These are phyloP conservation scores for Diplogasteroides magnus DNA, from an alignment of 1,140 invertebrate species.

Conservation along the genomic window DNA sequence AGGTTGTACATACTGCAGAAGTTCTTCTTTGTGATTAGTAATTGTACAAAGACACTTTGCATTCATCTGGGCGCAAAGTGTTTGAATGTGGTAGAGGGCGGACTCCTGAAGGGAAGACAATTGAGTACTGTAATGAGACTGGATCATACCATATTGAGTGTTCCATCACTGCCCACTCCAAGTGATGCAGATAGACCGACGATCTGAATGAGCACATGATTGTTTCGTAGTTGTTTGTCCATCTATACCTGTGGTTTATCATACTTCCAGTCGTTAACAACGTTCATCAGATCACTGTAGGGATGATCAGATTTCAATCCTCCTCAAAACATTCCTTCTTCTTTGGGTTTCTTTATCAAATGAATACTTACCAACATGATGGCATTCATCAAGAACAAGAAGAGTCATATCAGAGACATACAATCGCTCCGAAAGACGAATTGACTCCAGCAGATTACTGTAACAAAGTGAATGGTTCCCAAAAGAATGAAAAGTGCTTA, in stretches of 20 bases:
- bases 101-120: no score
- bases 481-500: conserved; percentile 14
- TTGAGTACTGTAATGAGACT: no score
- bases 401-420: conserved; percentile 31
- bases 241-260: not conserved
- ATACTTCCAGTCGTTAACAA: not conserved
- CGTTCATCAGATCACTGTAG: not conserved
- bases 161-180: not conserved
- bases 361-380: conserved; percentile 15
- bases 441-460: conserved; percentile 32
- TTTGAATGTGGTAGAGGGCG: no score
- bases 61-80: no score
- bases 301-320: not conserved
- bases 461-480: conserved; percentile 19
- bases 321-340: no score
- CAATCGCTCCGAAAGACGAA: conserved; percentile 17
- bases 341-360: no score
- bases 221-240: not conserved
- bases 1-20: no score
- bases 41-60: no score
- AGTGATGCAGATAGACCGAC: not conserved
- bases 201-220: not conserved
- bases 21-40: no score
- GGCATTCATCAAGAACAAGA: conserved; percentile 33
- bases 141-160: no score